These are phyloP conservation scores for Mormyrus lacerda DNA, from an alignment of 2,113 vertebrate species.

Conservation along the genomic window DNA sequence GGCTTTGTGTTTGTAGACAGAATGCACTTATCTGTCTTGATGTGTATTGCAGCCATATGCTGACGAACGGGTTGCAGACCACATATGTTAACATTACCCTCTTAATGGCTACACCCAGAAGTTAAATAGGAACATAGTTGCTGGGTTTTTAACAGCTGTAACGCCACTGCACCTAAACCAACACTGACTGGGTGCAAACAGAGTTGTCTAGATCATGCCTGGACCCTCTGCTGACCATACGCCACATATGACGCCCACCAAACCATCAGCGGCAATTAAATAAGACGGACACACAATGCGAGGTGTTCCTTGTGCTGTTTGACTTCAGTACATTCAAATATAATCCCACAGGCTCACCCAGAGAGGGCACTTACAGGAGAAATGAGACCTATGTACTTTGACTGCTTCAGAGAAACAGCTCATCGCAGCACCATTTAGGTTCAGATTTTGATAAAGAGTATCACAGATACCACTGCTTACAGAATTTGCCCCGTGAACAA, in stretches of 20 bases:
- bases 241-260: not conserved
- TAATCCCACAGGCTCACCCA: not conserved
- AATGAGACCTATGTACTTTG: not conserved
- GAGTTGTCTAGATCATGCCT: too few species aligned
- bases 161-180: conserved; percentile 1
- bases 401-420: too few species aligned
- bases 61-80: not conserved
- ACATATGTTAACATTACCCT: not conserved
- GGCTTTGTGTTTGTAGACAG: not conserved
- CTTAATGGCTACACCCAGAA: conserved; percentile 1
- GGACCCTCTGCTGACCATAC: not conserved
- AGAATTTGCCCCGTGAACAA: not conserved
- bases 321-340: not conserved
- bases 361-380: not conserved
- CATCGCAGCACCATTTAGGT: not conserved
- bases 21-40: conserved; percentile 9
- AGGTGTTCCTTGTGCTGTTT: not conserved
- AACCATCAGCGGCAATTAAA: not conserved
- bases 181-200: not conserved
- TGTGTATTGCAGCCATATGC: conserved; percentile 1
- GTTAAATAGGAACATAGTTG: not conserved
- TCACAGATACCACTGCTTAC: not conserved
- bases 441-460: not conserved
- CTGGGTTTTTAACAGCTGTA: not conserved
- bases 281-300: not conserved